Conservation (phyloP, 2,888 invertebrate species). For the Criorhina ranunculi region DNA sequence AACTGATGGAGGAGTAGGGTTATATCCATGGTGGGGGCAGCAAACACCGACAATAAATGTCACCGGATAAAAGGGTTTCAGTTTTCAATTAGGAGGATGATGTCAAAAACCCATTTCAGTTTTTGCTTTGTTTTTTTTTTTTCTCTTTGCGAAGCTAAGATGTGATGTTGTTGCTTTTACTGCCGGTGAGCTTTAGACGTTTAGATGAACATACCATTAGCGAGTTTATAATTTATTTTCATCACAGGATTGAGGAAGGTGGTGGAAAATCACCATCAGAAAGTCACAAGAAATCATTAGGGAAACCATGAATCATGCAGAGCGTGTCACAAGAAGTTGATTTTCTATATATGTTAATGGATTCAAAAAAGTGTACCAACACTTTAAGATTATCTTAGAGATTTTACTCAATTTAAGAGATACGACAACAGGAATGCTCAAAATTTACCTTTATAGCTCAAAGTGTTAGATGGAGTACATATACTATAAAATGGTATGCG, state of each 20-base stretch:
- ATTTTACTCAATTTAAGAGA: no score
- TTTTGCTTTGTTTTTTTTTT: slow-evolving; percentile 18
- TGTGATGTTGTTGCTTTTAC: slow-evolving; percentile 9
- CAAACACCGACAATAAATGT: slow-evolving; percentile 70
- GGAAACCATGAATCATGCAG: neutral
- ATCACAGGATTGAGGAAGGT: neutral
- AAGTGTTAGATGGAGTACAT: no score
- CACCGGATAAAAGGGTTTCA: slow-evolving; percentile 75
- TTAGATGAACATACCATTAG: slow-evolving; percentile 47
- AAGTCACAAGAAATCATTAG: neutral
- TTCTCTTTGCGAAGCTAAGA: slow-evolving; percentile 5
- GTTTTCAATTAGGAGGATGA: slow-evolving; percentile 71
- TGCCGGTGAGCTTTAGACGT: slow-evolving; percentile 26
- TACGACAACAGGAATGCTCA: no score
- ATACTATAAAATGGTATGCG: no score
- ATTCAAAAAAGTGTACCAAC: no score
- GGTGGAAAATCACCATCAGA: slow-evolving; percentile 2
- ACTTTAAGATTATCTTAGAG: no score
- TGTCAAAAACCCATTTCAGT: slow-evolving; percentile 69
- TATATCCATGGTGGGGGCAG: neutral
- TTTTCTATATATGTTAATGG: no score
- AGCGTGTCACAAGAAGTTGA: neutral
- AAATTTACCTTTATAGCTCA: no score
- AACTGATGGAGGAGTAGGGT: slow-evolving; percentile 43
- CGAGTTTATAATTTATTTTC: slow-evolving; percentile 26